Evolutionary conservation across 1,140 invertebrate genomes (phyloP).

Genomic region (Leptoteleia sp.): DNA sequence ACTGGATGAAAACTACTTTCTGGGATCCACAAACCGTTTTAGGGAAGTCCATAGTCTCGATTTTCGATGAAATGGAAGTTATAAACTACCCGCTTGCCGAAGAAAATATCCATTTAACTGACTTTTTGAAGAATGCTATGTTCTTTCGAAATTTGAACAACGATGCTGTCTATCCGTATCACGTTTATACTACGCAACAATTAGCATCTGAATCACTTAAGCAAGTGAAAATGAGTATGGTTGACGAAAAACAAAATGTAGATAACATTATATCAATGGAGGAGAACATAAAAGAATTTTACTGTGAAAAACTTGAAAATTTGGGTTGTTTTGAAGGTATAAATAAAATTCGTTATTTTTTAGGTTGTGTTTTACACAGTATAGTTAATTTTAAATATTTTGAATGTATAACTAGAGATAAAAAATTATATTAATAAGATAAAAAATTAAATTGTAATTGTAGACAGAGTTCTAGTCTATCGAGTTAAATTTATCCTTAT

Average conservation of each 20-base stretch:
- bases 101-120: constrained; percentile 24
- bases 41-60: constrained; percentile 76
- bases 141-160: constrained; percentile 54
- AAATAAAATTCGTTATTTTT: too few species aligned
- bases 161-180: constrained; percentile 60
- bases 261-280: constrained; percentile 29
- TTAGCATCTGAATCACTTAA: constrained; percentile 38
- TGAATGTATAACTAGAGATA: too few species aligned
- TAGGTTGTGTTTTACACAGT: too few species aligned
- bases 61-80: constrained; percentile 73
- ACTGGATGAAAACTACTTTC: constrained; percentile 77
- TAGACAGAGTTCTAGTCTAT: too few species aligned
- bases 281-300: too few species aligned
- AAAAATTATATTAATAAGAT: too few species aligned
- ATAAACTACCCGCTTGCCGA: constrained; percentile 75
- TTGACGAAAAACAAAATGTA: constrained; percentile 49
- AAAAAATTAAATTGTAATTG: too few species aligned
- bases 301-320: too few species aligned
- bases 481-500: too few species aligned
- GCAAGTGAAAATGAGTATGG: constrained; percentile 35
- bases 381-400: too few species aligned
- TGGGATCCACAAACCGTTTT: constrained; percentile 75
- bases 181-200: constrained; percentile 38
- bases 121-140: constrained; percentile 43
- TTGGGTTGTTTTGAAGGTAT: constrained; percentile 12